Evolutionary conservation across 1,140 invertebrate genomes (phyloP), one percentile per base, ranked within the genome.

Genomic region (Orius insidiosus): DNA sequence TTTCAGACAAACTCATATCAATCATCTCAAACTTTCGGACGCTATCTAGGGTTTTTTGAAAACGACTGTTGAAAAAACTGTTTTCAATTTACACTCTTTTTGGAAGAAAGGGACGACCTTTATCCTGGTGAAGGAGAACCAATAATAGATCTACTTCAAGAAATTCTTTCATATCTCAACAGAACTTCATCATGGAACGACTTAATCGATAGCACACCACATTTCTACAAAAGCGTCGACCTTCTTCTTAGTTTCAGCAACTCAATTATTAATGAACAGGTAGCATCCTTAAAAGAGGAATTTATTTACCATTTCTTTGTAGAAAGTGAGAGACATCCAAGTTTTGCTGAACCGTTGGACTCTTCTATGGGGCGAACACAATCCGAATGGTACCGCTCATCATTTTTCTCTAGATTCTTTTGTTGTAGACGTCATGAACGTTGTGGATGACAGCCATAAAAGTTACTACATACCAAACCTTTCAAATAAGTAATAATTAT

Each of bases 1-100:
- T 80, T 1, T 70, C 75, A 8, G 69, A 78, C 53, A 67, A 72
- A 3, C 58, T 85, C 10, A 59, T 70, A 16, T 60, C 68, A 46
- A 72, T 76, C 49, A 74, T 75, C 53, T 69, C 73, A 53, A 68
- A 74, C 57, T 79, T 78, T 54, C 68, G 61, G 7, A 68, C 67
- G 3, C 57, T 77, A 5, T 75, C 68, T 1, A 66, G 74, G 77
- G 77, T 0, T 80, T 74, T 48, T 74, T 46, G 11, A 52, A 54
- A 16, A 45, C 46, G 24, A 44, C 44, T 2, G 44, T 41, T 1
- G 31, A 39, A 3, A 45, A 47, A 2, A 41, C 36, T 30, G 24
- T 52, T 13, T 41, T 37, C 2, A 32, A 38, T 11, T 32, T 47
- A 8, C 35, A 52, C 19, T n/a, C 24, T 10, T 46, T 7, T 19